phyloP scores from a whole-genome alignment of 2,888 invertebrate species.

The Microplitis deprimator region DNA sequence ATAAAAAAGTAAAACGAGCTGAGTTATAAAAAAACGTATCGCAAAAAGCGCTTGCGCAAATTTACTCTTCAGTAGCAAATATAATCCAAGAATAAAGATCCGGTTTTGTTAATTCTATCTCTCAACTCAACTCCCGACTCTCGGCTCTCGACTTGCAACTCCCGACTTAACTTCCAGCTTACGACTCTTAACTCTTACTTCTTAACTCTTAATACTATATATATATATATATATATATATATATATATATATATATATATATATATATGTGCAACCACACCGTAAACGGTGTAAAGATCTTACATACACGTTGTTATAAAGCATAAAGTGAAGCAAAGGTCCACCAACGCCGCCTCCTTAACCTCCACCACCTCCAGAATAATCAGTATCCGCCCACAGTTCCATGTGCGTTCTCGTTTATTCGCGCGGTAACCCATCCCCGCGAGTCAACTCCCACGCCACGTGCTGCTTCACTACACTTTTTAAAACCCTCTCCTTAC shows the following conservation, averaged over 20 bases:
- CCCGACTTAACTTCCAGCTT: too few relatives aligned
- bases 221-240: too few relatives aligned
- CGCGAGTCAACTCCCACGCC: constrained; percentile 61
- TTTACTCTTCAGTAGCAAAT: too few relatives aligned
- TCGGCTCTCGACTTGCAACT: neutral
- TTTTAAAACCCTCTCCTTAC: constrained; percentile 49
- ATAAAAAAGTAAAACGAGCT: too few relatives aligned
- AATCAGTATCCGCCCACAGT: constrained; percentile 67
- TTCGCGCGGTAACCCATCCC: constrained; percentile 57
- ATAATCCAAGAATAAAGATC: constrained; percentile 32
- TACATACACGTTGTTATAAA: neutral
- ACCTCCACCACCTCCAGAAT: constrained; percentile 67
- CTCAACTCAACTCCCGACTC: neutral
- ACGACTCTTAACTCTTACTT: too few relatives aligned
- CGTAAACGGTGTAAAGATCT: neutral
- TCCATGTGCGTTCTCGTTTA: constrained; percentile 58
- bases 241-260: too few relatives aligned
- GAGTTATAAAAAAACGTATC: too few relatives aligned
- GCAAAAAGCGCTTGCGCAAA: too few relatives aligned
- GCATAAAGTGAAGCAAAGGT: constrained; percentile 40
- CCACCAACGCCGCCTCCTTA: constrained; percentile 66
- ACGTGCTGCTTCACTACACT: constrained; percentile 56
- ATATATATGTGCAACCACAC: neutral
- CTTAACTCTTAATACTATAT: too few relatives aligned
- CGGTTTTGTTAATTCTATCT: constrained; percentile 51